Conservation (phyloP, 2,113 vertebrate genomes). For the Heliornis fulica region DNA sequence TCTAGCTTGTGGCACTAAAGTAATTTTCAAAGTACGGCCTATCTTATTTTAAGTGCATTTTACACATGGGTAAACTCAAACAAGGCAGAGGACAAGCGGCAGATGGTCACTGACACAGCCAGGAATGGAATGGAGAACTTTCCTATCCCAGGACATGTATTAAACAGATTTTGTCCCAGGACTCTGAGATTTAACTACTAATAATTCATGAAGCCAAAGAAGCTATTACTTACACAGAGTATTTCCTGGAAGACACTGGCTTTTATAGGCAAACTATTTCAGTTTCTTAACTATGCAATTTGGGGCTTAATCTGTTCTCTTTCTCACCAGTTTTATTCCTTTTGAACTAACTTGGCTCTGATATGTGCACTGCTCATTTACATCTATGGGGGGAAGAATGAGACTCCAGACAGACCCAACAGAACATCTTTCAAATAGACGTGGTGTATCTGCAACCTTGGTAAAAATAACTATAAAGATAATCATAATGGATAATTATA, state of each 20-base stretch:
- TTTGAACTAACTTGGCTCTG: neutral
- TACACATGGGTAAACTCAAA: neutral
- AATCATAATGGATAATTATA: slow-evolving; percentile 16
- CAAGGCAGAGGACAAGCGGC: slow-evolving; percentile 24
- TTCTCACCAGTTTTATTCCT: neutral
- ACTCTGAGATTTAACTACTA: neutral
- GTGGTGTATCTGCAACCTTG: neutral
- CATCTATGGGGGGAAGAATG: neutral
- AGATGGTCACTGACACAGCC: slow-evolving; percentile 38
- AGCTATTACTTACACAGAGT: neutral
- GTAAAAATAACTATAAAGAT: slow-evolving; percentile 11
- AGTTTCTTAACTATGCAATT: neutral
- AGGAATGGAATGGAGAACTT: neutral
- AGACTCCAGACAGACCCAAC: neutral
- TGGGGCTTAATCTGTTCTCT: neutral
- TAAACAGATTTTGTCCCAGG: neutral
- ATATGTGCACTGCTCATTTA: neutral
- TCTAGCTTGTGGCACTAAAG: slow-evolving; percentile 17
- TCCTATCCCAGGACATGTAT: neutral
- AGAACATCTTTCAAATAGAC: neutral
- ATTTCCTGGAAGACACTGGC: neutral
- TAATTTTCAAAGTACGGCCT: neutral
- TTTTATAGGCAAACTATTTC: neutral
- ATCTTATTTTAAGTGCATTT: slow-evolving; percentile 38
- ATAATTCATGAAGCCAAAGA: neutral